These are phyloP conservation scores for Drosophila yooni DNA, from an alignment of 2,888 invertebrate species.

Conservation along the genomic window DNA sequence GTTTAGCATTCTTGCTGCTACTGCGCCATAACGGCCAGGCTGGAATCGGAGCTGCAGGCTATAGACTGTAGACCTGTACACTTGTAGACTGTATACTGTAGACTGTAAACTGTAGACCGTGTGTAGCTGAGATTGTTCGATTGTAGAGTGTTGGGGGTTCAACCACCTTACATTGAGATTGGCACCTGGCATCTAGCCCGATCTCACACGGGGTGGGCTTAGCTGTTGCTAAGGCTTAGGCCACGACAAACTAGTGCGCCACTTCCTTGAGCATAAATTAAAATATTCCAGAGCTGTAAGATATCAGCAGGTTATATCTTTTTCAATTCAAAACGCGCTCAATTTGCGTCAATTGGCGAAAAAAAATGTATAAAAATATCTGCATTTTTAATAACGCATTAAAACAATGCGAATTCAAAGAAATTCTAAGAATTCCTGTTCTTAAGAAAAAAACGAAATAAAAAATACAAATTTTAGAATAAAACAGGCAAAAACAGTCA, in stretches of 20 bases:
- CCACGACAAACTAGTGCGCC: slow-evolving; percentile 20
- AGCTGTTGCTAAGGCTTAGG: slow-evolving; percentile 11
- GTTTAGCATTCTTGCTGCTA: slow-evolving; percentile 76
- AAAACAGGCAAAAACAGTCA: slow-evolving; percentile 25
- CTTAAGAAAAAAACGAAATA: slow-evolving; percentile 5
- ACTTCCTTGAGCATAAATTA: slow-evolving; percentile 69
- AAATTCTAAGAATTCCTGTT: slow-evolving; percentile 33
- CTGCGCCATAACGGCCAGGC: slow-evolving; percentile 68
- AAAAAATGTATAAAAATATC: slow-evolving; percentile 20
- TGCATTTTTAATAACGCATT: slow-evolving; percentile 59
- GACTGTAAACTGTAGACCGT: background rate
- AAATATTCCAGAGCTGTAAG: slow-evolving; percentile 50
- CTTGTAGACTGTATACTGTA: slow-evolving; percentile 1
- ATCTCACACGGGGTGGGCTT: slow-evolving; percentile 24
- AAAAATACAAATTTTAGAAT: background rate
- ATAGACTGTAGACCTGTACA: slow-evolving; percentile 11
- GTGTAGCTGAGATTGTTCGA: background rate
- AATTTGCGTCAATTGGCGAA: slow-evolving; percentile 69
- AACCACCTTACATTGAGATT: slow-evolving; percentile 56
- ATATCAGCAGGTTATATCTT: slow-evolving; percentile 7
- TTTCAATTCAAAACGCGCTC: slow-evolving; percentile 15
- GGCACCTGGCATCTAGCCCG: slow-evolving; percentile 4
- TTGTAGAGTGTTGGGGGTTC: slow-evolving; percentile 50
- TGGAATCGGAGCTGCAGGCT: slow-evolving; percentile 40
- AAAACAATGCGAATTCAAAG: slow-evolving; percentile 63